A percentile compares a stretch with the other conserved stretches of the same genome.
Conservation (phyloP, 2,797 vertebrate species). For the Bradypus variegatus region DNA sequence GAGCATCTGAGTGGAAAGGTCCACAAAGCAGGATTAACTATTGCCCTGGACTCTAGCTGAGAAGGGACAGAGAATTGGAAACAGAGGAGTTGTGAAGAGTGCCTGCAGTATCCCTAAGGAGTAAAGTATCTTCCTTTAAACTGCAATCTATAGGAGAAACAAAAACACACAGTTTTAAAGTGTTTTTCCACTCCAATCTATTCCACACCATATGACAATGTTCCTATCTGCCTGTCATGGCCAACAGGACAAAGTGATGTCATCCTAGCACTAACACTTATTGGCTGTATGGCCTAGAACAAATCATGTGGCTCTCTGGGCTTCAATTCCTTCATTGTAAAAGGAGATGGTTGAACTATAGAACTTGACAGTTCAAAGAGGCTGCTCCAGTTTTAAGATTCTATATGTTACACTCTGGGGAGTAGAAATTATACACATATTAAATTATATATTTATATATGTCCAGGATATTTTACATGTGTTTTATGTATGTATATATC, state of each 20-base stretch:
- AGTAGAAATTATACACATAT: neutral
- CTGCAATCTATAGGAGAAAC: neutral
- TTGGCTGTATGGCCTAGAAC: neutral
- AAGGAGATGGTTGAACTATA: neutral
- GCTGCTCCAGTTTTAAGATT: neutral
- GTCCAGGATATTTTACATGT: neutral
- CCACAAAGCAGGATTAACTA: neutral
- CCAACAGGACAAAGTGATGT: neutral
- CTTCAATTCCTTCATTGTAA: neutral
- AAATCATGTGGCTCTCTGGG: neutral
- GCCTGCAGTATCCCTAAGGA: neutral
- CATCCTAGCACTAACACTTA: neutral
- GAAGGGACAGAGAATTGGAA: neutral
- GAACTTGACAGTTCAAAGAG: neutral
- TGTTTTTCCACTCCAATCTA: neutral
- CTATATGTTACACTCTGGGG: neutral
- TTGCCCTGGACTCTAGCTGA: neutral
- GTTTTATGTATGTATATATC: neutral
- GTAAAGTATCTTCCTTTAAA: neutral
- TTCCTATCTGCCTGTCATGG: neutral
- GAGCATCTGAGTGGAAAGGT: neutral
- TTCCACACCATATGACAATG: neutral
- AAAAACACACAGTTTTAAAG: neutral
- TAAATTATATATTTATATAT: neutral
- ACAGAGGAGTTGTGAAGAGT: neutral